Evolutionary conservation across 2,888 invertebrate genomes (phyloP), one percentile per base, ranked within the genome.

Genomic region (Bhutanitis thaidina): DNA sequence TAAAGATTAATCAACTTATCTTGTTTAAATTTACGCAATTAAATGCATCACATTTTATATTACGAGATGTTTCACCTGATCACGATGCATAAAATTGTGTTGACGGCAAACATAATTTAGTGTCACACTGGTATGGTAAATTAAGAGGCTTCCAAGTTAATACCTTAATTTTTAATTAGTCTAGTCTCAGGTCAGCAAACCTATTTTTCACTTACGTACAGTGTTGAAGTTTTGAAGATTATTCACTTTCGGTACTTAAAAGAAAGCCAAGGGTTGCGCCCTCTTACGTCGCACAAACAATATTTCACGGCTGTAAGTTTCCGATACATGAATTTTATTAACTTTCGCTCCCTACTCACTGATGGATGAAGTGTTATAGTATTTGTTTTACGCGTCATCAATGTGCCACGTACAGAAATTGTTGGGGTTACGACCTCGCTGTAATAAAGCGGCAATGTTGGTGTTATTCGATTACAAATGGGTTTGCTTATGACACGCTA

Each of bases 311-410:
- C 72, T 80, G 81, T 88, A 87, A 84, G 81, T 88, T 89, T 89
- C 88, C 89, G 80, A 89, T 84, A 89, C 88, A 89, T 89, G 87
- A 89, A 89, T 89, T 89, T 89, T 89, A 88, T 89, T 88, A 88
- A 88, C 76, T 86, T 79, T 79, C 72, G 67, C 81, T 69, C 81
- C 83, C 74, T 64, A 55, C 60, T 56, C 57, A 51, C 64, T 80
- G 79, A 78, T 69, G 81, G 78, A 77, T 77, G 73, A 71, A 77
- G 80, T 80, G 80, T 77, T 77, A 76, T 75, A 69, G 76, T 80
- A 76, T 87, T 87, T 87, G 86, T 88, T 88, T 88, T 83, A 83
- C 84, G 86, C 85, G 74, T 77, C 88, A 83, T 81, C 82, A 76
- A 79, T 71, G 72, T 74, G 80, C 76, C 80, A 72, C 63, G 56